Evolutionary conservation across 2,888 invertebrate species (phyloP), one percentile per base, ranked within the genome.

Genomic region (Muschampia plurimacula): DNA sequence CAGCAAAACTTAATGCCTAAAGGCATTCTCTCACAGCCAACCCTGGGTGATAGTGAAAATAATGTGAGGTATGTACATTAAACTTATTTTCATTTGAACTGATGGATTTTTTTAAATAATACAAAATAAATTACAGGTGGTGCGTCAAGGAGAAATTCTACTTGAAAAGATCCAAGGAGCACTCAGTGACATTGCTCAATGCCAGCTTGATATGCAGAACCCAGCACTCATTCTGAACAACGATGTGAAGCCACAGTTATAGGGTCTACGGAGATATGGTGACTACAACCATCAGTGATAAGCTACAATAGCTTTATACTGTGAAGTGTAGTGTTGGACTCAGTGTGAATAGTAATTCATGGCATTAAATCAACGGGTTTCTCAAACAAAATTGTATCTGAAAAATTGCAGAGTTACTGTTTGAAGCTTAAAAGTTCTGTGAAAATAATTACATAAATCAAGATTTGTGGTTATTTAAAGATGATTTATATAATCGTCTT

Each of bases 131-230:
- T 72, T 82, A 78, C 93, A 96, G 88, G 96, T 98, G 15, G 99
- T 99, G 0, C 95, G 96, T 64, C 96, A 97, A 87, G 99, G 99
- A 0, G 99, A 99, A 90, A 95, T 96, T 28, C 89, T 99, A 1
- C 89, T 99, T 49, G 97, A 97, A 82, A 97, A 98, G 86, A 98
- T 99, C 67, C 99, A 99, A 91, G 96, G 96, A 12, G 98, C 98
- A 0, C 94, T 99, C 1, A 97, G 98, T 83, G 99, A 99, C 84
- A 99, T 99, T 72, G 98, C 98, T 0, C 98, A 98, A 86, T 97
- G 97, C 65, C 98, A 98, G 82, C 93, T 98, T 0, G 98, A 98
- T 81, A 98, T 98, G 97, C 97, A 97, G 82, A 96, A 97, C 84
- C 95, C 96, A 3, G 89, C 94, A 0, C 85, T 94, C 1, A 94